Evolutionary conservation across 1,140 invertebrate genomes (phyloP), one percentile per base, ranked within the genome.

Genomic region (Meteorus sp.): DNA sequence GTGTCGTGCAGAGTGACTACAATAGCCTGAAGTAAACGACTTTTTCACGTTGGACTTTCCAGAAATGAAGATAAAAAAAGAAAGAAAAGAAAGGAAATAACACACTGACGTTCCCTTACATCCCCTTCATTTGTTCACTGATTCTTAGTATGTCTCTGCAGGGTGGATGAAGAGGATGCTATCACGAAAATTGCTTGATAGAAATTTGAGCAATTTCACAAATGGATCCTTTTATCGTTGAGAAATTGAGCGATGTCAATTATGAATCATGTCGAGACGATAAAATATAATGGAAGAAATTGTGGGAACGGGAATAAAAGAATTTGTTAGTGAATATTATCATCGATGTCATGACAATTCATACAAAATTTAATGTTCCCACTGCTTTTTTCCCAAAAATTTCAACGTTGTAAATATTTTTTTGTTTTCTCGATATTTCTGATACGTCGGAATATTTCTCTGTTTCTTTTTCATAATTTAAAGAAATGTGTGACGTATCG

Each of bases 201-300:
- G 75, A 74, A 70, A 76, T 72, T 76, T 73, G 67, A 69, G 73
- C 73, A 77, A 79, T 79, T 79, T 71, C 62, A 65, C 63, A 76
- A 78, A 79, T 78, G 76, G 74, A 78, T 59, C 65, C 52, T 71
- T 74, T 72, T 73, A 66, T 17, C 25, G 33, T 22, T 2, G 20
- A 52, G 64, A 72, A 72, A 73, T 70, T 56, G 67, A 72, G 61
- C 65, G 63, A 66, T 63, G 62, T 77, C 68, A 72, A 73, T 77
- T 75, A 67, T 55, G n/a, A 37, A 1, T 33, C 15, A 9, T 20
- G 11, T 44, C 7, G 41, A 19, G 13, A 19, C 19, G 41, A 43
- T 43, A 11, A 4, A 29, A 15, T 13, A 17, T 19, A 15, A n/a
- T n/a, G n/a, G n/a, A n/a, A n/a, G n/a, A n/a, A n/a, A n/a, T 29